phyloP scores from a whole-genome alignment of 2,888 invertebrate genomes.

The Monoplex corrugatus region DNA sequence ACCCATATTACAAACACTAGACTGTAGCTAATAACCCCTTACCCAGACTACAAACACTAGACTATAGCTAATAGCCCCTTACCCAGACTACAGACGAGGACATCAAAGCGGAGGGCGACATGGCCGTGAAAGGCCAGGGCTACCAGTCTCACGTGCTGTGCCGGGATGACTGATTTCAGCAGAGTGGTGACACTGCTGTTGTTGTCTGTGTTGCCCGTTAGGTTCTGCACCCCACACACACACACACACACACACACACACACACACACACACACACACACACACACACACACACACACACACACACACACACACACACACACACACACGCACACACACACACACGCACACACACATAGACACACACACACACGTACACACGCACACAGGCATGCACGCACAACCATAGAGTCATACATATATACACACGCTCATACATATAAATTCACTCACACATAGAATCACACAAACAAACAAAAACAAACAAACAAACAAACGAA shows the following conservation, averaged over 20 bases:
- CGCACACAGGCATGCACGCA: not conserved
- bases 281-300: not conserved
- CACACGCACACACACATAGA: not conserved
- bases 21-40: not conserved
- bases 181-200: slow-evolving; percentile 62
- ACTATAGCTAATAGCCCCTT: not conserved
- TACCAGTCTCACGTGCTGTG: slow-evolving; percentile 61
- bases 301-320: not conserved
- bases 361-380: not conserved
- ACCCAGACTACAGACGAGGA: slow-evolving; percentile 70
- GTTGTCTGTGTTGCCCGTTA: slow-evolving; percentile 67
- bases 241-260: not conserved
- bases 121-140: slow-evolving; percentile 58
- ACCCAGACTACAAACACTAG: too few relatives aligned
- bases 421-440: too few relatives aligned
- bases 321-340: not conserved
- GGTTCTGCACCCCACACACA: slow-evolving; percentile 58
- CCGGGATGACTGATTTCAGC: slow-evolving; percentile 67
- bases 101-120: slow-evolving; percentile 66
- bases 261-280: not conserved
- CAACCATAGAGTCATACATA: not conserved
- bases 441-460: too few relatives aligned
- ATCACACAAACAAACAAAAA: too few relatives aligned
- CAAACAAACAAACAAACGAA: too few relatives aligned
- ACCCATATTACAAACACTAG: not conserved